These are phyloP conservation scores for Tetragonula carbonaria DNA, from an alignment of 2,888 invertebrate species.

Conservation along the genomic window DNA sequence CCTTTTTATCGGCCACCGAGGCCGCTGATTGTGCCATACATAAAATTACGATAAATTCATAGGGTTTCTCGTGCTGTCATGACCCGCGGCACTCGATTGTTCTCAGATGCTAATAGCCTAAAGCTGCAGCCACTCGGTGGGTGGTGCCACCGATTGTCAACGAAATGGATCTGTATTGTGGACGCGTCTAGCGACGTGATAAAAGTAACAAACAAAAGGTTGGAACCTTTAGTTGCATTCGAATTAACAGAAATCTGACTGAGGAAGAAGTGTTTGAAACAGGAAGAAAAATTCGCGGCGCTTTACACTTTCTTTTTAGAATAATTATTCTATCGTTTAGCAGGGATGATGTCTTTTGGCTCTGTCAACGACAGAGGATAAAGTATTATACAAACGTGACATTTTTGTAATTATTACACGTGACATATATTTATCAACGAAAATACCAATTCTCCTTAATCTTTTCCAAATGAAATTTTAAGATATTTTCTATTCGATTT, in stretches of 20 bases:
- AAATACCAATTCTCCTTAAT: too few relatives aligned
- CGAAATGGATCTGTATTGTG: slow-evolving; percentile 34
- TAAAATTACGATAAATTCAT: slow-evolving; percentile 83
- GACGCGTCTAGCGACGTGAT: neutral
- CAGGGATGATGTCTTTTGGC: neutral
- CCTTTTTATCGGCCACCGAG: slow-evolving; percentile 75
- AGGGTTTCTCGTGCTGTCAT: slow-evolving; percentile 74
- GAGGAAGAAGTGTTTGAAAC: neutral
- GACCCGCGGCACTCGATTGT: slow-evolving; percentile 77
- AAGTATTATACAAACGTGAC: neutral
- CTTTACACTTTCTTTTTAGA: neutral
- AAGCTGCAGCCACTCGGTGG: slow-evolving; percentile 72
- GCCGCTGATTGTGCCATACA: slow-evolving; percentile 82
- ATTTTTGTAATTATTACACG: neutral
- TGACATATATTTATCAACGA: too few relatives aligned
- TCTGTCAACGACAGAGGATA: neutral
- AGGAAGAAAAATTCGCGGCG: neutral
- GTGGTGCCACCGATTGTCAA: slow-evolving; percentile 75
- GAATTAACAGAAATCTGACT: neutral
- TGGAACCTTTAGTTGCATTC: neutral
- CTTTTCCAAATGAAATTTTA: too few relatives aligned
- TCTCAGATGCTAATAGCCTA: slow-evolving; percentile 70
- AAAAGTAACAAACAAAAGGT: neutral
- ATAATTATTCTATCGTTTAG: neutral
- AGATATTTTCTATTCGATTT: neutral